phyloP scores from a whole-genome alignment of 2,113 vertebrate species.

The Synchiropus splendidus region DNA sequence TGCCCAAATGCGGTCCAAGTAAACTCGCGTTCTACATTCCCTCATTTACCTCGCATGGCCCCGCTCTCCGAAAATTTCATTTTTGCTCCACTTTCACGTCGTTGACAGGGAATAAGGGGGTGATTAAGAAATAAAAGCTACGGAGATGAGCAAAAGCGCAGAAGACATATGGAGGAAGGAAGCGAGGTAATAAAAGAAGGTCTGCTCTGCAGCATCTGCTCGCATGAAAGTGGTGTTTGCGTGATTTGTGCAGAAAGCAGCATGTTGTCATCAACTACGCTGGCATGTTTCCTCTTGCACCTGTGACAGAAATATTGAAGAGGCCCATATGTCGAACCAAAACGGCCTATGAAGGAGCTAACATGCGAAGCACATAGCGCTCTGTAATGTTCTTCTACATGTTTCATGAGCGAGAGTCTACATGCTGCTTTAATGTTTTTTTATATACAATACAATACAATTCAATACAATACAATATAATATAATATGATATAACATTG shows the following conservation, averaged over 20 bases:
- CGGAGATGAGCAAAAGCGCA: constrained; percentile 11
- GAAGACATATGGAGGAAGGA: constrained; percentile 2
- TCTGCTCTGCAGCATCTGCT: constrained; percentile 24
- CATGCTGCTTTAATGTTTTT: no score
- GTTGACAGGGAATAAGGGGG: no score
- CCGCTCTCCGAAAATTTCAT: no score
- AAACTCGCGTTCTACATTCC: no score
- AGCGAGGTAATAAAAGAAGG: neutral
- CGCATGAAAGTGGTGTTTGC: constrained; percentile 5
- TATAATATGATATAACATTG: no score
- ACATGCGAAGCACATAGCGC: constrained; percentile 9
- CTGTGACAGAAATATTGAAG: constrained; percentile 8
- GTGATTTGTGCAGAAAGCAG: constrained; percentile 11
- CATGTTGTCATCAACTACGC: constrained; percentile 3
- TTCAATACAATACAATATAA: no score
- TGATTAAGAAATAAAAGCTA: neutral
- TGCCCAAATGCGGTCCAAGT: no score
- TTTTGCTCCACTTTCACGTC: no score
- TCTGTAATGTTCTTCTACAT: neutral
- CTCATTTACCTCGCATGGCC: no score
- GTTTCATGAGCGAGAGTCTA: neutral
- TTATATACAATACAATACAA: no score
- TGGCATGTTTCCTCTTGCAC: constrained; percentile 5
- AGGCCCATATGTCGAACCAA: constrained; percentile 29
- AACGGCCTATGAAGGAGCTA: constrained; percentile 2